Percentiles rank a stretch among this genome's conserved stretches.
Conservation (phyloP, 2,113 vertebrate species). For the Oryzias melastigma region DNA sequence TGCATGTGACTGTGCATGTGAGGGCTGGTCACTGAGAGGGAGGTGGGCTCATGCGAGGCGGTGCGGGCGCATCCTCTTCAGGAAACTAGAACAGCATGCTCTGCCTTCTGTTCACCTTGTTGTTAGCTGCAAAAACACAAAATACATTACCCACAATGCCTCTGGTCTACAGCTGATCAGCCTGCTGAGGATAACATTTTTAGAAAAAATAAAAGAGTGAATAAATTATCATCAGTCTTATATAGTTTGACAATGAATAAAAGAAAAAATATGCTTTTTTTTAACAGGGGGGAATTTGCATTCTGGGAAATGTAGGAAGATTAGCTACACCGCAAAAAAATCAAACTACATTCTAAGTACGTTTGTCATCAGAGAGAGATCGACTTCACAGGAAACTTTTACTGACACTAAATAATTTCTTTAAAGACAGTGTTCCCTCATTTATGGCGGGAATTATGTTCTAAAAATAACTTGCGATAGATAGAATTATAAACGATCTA, state of each 20-base stretch:
- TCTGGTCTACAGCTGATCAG: background rate
- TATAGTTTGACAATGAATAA: no score
- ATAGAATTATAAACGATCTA: no score
- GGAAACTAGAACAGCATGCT: conserved; percentile 93
- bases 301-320: background rate
- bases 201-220: no score
- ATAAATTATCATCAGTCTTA: no score
- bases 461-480: no score
- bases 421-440: no score
- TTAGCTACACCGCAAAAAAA: background rate
- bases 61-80: conserved; percentile 29
- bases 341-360: background rate
- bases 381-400: no score
- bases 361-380: background rate
- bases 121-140: conserved; percentile 80
- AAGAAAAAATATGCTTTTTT: background rate
- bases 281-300: background rate
- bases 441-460: no score
- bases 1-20: conserved; percentile 25
- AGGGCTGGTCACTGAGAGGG: conserved; percentile 19
- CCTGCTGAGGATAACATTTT: no score
- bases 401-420: no score
- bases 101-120: conserved; percentile 96
- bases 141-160: conserved; percentile 21
- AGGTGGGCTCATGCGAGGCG: conserved; percentile 65